Conservation (phyloP, 2,888 invertebrate genomes). For the Leptarthrus brevirostris region DNA sequence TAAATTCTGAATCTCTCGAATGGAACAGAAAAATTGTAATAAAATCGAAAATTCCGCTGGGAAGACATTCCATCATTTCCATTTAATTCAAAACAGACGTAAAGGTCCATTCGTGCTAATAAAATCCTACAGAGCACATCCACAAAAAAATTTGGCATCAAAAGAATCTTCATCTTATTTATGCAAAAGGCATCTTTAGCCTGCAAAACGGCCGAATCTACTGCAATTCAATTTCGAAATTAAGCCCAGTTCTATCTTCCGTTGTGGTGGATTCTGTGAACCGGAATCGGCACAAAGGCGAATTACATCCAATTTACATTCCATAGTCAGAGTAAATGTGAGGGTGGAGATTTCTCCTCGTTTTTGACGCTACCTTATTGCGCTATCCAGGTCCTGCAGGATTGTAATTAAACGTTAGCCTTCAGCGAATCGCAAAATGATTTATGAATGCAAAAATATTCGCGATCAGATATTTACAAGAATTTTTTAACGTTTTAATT, state of each 20-base stretch:
- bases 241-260: not conserved
- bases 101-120: not conserved
- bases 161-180: constrained; percentile 36
- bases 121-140: not conserved
- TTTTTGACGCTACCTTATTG: not conserved
- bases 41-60: not conserved
- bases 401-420: not conserved
- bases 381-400: too few species aligned
- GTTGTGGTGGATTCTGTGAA: not conserved
- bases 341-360: not conserved
- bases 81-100: constrained; percentile 18
- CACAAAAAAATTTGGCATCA: not conserved
- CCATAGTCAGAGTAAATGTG: too few species aligned
- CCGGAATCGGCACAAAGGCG: too few species aligned
- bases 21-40: not conserved
- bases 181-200: constrained; percentile 8
- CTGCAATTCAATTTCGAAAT: constrained; percentile 42
- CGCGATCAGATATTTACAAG: not conserved
- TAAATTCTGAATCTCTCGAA: too few species aligned
- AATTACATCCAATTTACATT: too few species aligned
- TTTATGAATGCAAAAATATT: constrained; percentile 11
- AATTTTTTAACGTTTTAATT: constrained; percentile 46
- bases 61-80: constrained; percentile 3
- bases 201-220: constrained; percentile 17
- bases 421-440: not conserved